Conservation (phyloP, 2,888 invertebrate genomes). For the Zygaena filipendulae region DNA sequence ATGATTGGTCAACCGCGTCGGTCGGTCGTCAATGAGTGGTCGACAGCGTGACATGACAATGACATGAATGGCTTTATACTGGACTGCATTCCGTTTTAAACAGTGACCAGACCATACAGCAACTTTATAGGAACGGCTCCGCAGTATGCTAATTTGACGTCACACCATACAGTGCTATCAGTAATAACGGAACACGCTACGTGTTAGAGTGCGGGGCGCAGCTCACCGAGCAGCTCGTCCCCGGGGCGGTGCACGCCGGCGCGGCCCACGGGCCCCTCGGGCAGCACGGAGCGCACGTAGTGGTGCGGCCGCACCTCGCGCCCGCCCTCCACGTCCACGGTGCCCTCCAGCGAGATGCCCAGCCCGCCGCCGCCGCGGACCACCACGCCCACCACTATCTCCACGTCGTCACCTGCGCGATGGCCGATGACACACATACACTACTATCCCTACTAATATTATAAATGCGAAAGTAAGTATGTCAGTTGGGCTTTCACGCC, state of each 20-base stretch:
- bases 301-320: constrained; percentile 98
- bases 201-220: too few species aligned
- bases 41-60: too few species aligned
- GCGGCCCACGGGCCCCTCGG: constrained; percentile 97
- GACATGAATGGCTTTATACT: too few species aligned
- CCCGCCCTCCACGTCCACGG: constrained; percentile 98
- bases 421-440: constrained; percentile 25
- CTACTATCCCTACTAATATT: too few species aligned
- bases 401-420: constrained; percentile 59
- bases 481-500: neutral
- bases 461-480: neutral
- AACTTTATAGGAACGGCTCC: too few species aligned
- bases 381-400: constrained; percentile 63
- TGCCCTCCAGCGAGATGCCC: constrained; percentile 97
- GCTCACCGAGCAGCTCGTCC: constrained; percentile 85
- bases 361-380: constrained; percentile 88
- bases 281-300: constrained; percentile 95
- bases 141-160: too few species aligned
- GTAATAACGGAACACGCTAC: too few species aligned
- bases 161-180: too few species aligned
- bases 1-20: too few species aligned
- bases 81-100: too few species aligned
- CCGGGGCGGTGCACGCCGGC: constrained; percentile 91
- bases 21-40: too few species aligned
- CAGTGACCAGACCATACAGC: too few species aligned